Percentiles rank a stretch among this genome's conserved stretches.
Evolutionary conservation across 2,888 invertebrate species (phyloP).

Genomic region (Allolobophora icterica): DNA sequence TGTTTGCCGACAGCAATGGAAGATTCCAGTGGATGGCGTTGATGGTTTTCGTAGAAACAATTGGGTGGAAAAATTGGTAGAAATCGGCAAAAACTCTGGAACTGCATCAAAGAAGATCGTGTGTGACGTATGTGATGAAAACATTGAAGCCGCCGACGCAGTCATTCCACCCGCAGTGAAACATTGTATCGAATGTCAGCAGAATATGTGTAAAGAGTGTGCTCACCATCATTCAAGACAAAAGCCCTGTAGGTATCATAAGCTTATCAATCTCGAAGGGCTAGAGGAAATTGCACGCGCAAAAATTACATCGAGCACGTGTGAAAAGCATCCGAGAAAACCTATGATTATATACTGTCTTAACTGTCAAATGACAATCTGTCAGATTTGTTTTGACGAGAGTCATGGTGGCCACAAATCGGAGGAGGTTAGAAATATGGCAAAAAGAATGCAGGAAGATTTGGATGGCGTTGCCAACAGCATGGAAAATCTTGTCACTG

Average conservation of each 20-base stretch:
- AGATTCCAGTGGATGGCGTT: not conserved
- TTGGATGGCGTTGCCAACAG: not conserved
- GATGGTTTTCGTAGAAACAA: not conserved
- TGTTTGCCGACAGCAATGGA: not conserved
- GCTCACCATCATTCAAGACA: not conserved
- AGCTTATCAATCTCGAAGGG: not conserved
- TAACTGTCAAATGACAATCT: not conserved
- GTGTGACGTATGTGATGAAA: not conserved
- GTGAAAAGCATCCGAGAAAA: not conserved
- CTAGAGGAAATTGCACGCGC: not conserved
- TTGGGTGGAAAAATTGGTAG: not conserved
- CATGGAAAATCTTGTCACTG: not conserved
- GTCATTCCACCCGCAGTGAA: not conserved
- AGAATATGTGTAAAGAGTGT: not conserved
- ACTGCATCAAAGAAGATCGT: not conserved
- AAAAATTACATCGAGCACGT: not conserved
- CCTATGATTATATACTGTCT: not conserved
- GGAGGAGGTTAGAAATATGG: not conserved
- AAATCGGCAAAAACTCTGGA: not conserved
- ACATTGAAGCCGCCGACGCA: not conserved
- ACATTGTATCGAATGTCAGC: not conserved
- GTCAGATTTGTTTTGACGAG: not conserved
- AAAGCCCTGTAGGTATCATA: not conserved
- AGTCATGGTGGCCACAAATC: not conserved
- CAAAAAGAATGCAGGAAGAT: not conserved